Evolutionary conservation across 2,888 invertebrate genomes (phyloP), one percentile per base, ranked within the genome.

Genomic region (Pandemis cinnamomeana): DNA sequence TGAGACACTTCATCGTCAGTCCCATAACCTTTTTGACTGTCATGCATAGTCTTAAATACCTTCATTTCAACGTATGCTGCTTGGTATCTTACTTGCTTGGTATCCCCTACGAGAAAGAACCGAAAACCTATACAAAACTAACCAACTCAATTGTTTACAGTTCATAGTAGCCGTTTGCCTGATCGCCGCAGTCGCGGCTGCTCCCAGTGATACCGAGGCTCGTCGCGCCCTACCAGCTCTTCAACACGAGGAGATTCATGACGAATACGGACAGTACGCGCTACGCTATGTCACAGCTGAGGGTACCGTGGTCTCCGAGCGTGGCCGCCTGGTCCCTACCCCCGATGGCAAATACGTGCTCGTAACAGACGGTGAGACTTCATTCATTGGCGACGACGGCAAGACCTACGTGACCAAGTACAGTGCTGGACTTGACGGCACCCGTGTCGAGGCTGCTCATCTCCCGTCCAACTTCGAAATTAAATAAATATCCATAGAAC

Each of bases 261-360:
- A 86, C 69, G 84, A 87, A 72, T 81, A 80, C 46, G 89, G 90
- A 5, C 88, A 89, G 77, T 89, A 87, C 77, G 81, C 83, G 4
- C 80, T 89, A 2, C 83, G 85, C n/a, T 89, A 89, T 83, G 83
- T 87, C 71, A 89, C 89, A 0, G 89, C 88, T 8, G 87, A 90
- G 72, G 87, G 87, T 48, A 89, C 85, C 48, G 77, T 87, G 3
- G 89, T 89, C 1, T 81, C 80, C 4, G 89, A 89, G 76, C 82
- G 82, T 2, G 89, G 89, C n/a, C 83, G 82, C 20, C 83, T 89
- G 0, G 85, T 89, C 5, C 85, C 86, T n/a, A 83, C 80, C 1
- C 77, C 80, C 1, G 81, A 84, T 13, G 85, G 84, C 5, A 78
- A 76, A 5, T 80, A 85, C 60, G 89, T 88, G 7, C 83, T 90